Evolutionary conservation across 2,888 invertebrate species (phyloP).

Genomic region (Pelosia muscerda): DNA sequence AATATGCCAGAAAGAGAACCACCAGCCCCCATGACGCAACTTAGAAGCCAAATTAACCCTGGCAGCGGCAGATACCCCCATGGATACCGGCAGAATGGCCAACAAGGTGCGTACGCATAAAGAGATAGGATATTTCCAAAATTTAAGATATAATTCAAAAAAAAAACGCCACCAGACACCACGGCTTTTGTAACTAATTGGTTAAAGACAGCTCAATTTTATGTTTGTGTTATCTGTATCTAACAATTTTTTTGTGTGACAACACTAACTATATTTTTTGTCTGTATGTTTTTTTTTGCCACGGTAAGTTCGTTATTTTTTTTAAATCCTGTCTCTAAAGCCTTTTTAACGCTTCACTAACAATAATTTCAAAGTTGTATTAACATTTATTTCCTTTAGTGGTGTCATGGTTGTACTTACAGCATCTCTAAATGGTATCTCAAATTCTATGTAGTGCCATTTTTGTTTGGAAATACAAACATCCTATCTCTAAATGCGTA

Average conservation of each 20-base stretch:
- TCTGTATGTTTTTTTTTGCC: conserved; percentile 43
- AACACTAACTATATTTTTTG: conserved; percentile 68
- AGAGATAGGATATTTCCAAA: conserved; percentile 75
- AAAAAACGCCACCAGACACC: conserved; percentile 77
- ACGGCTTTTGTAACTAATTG: conserved; percentile 81
- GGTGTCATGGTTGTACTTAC: conserved; percentile 81
- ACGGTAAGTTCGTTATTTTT: conserved; percentile 75
- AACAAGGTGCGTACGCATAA: conserved; percentile 84
- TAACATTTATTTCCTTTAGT: conserved; percentile 72
- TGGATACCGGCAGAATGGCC: conserved; percentile 81
- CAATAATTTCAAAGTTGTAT: conserved; percentile 53
- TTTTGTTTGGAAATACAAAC: conserved; percentile 56
- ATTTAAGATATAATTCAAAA: conserved; percentile 42
- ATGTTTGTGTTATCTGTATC: conserved; percentile 60
- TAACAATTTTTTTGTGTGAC: conserved; percentile 61
- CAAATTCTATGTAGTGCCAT: conserved; percentile 58
- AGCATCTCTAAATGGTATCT: conserved; percentile 57
- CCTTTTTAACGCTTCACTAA: conserved; percentile 75
- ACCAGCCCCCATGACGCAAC: conserved; percentile 82
- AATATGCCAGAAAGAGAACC: conserved; percentile 78
- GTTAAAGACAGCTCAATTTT: conserved; percentile 82
- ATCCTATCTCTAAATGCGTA: conserved; percentile 85
- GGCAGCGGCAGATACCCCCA: conserved; percentile 82
- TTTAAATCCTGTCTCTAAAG: conserved; percentile 51
- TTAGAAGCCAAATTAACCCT: conserved; percentile 77